Evolutionary conservation across 2,113 vertebrate species (phyloP), one percentile per base, ranked within the genome.

Genomic region (Macrotus californicus): DNA sequence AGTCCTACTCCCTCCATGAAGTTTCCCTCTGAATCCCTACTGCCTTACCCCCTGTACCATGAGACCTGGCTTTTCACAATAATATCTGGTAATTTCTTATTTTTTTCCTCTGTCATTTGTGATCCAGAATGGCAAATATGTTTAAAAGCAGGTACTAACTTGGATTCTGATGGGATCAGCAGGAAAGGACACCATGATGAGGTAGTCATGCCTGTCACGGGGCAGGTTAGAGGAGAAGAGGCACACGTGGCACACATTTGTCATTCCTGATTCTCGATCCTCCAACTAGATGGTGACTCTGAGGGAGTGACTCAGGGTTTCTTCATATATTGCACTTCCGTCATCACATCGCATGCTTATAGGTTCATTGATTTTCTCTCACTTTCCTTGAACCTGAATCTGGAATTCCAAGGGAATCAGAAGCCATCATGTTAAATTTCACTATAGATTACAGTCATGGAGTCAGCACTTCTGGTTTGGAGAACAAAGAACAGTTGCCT

Each of bases 401-500:
- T 92, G 70, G 39, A 87, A 81, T 95, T 95, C 15, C 9, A 22
- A 18, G 36, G 76, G 69, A 85, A 70, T 77, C 26, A 81, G 64
- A 79, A 91, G 15, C 18, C 31, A 83, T 61, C 87, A 11, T 56
- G 11, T 76, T 75, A 69, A 73, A 34, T 90, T 87, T 75, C 52
- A 80, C 26, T 14, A 1, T 67, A 26, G 76, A 59, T 56, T 82
- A 79, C 5, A 73, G 26, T 29, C 48, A 1, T 39, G 69, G 43
- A 82, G 43, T 54, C 41, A 76, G 16, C 18, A 61, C 34, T 73
- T 96, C 14, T 26, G 34, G 14, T 46, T 36, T 61, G n/a, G 91
- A 94, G 89, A n/a, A 41, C 59, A 90, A 90, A 77, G 34, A 81
- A 34, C 22, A 81, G 10, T n/a, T 88, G 24, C 39, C 26, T 91